A percentile compares a stretch with the other conserved stretches of the same genome.
phyloP scores from a whole-genome alignment of 2,113 vertebrate genomes.

The Brachyhypopomus occidentalis region DNA sequence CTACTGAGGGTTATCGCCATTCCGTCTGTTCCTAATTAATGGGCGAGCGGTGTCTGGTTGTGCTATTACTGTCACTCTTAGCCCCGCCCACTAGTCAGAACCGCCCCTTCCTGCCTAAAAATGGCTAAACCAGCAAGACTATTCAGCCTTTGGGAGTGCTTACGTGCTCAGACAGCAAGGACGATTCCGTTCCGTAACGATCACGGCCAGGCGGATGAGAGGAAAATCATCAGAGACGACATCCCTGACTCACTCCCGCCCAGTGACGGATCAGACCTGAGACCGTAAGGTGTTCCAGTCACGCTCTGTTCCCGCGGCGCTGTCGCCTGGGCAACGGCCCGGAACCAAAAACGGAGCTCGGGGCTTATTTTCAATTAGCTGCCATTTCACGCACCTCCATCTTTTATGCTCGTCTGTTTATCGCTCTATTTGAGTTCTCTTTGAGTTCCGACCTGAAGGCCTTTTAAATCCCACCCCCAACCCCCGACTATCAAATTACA shows the following conservation, averaged over 20 bases:
- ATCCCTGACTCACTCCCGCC: not conserved
- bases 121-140: not conserved
- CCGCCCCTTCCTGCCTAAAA: not conserved
- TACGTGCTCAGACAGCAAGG: not conserved
- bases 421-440: constrained; percentile 46
- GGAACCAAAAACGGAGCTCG: constrained; percentile 21
- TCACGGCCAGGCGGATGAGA: too few species aligned
- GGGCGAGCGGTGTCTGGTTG: constrained; percentile 62
- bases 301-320: too few species aligned
- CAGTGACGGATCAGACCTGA: too few species aligned
- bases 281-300: too few species aligned
- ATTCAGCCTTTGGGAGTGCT: not conserved
- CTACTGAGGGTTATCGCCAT: constrained; percentile 54
- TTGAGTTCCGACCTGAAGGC: constrained; percentile 51
- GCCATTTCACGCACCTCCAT: constrained; percentile 22
- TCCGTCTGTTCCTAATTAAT: constrained; percentile 77
- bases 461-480: constrained; percentile 60
- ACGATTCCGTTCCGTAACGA: not conserved
- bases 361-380: constrained; percentile 42
- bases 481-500: constrained; percentile 62
- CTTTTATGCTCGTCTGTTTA: constrained; percentile 41
- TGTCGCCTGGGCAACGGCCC: not conserved
- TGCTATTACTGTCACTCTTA: constrained; percentile 35
- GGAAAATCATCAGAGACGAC: not conserved
- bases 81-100: constrained; percentile 39